phyloP scores from a whole-genome alignment of 2,888 invertebrate species.

The Scrobipalpa costella region DNA sequence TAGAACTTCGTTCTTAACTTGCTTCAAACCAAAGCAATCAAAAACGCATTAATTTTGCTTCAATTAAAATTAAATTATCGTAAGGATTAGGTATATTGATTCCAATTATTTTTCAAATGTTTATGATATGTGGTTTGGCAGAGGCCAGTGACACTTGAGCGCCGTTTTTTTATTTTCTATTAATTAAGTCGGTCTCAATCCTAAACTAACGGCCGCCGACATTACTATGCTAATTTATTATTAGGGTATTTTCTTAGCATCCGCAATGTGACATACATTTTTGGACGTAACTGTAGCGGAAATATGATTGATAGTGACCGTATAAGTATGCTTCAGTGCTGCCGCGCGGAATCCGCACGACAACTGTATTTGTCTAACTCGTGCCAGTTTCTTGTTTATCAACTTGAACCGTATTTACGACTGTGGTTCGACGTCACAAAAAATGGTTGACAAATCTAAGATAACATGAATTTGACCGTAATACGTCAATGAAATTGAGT shows the following conservation, averaged over 20 bases:
- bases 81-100: no score
- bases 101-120: constrained; percentile 31
- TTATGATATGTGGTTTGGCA: constrained; percentile 25
- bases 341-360: constrained; percentile 29
- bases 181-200: constrained; percentile 75
- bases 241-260: constrained; percentile 76
- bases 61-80: no score
- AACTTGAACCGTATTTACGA: constrained; percentile 7
- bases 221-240: constrained; percentile 80
- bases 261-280: constrained; percentile 79
- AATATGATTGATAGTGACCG: constrained; percentile 78
- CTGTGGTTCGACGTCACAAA: background rate
- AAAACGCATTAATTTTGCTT: no score
- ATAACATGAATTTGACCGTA: background rate
- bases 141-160: constrained; percentile 72
- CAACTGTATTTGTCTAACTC: constrained; percentile 24
- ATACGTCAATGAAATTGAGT: background rate
- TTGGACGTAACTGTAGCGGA: constrained; percentile 76
- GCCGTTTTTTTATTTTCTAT: constrained; percentile 68
- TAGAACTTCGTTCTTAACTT: no score
- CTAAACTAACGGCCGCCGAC: constrained; percentile 72
- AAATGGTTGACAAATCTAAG: background rate
- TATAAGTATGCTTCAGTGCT: constrained; percentile 62
- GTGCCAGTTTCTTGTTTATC: constrained; percentile 18
- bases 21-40: no score